Evolutionary conservation across 1,140 invertebrate species (phyloP), one percentile per base, ranked within the genome.

Genomic region (Megalopta genalis): DNA sequence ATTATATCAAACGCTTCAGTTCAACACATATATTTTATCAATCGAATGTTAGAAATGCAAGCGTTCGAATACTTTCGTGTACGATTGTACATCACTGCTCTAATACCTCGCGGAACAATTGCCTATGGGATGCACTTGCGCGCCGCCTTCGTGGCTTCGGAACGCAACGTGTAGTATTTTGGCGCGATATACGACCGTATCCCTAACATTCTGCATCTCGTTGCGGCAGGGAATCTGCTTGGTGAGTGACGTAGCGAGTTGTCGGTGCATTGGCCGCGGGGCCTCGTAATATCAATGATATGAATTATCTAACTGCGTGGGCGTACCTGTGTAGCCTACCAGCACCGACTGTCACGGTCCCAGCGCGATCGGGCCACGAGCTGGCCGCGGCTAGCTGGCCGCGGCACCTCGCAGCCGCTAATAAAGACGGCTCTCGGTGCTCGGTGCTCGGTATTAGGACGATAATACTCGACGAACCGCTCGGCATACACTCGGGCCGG

Each of bases 241-340:
- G 64, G 63, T 16, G 68, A 76, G 68, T 73, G 77, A 83, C 78
- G 75, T 83, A 62, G 60, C 49, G 27, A 71, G 73, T 85, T 75
- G 72, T 66, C 63, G 73, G 68, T 81, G 78, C 74, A 72, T 81
- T 81, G 79, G 83, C 82, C 71, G 71, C 46, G 14, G 57, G 82
- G 67, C 18, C 49, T 66, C 74, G 66, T 75, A 81, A 84, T 85
- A 85, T 84, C 84, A 75, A 81, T 77, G 82, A 67, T 82, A 87
- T 84, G 84, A 84, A 86, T 89, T 85, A 89, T 89, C 83, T 85
- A 85, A 83, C 85, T 72, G 69, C 73, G 83, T 84, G 83, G 83
- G 86, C 83, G 81, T 83, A 85, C 77, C 81, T 77, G 81, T 83
- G 81, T 82, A 59, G 69, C 67, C 75, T 80, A 71, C 69, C 83